Evolutionary conservation across 2,888 invertebrate genomes (phyloP).

Genomic region (Drosophila buzzatii): DNA sequence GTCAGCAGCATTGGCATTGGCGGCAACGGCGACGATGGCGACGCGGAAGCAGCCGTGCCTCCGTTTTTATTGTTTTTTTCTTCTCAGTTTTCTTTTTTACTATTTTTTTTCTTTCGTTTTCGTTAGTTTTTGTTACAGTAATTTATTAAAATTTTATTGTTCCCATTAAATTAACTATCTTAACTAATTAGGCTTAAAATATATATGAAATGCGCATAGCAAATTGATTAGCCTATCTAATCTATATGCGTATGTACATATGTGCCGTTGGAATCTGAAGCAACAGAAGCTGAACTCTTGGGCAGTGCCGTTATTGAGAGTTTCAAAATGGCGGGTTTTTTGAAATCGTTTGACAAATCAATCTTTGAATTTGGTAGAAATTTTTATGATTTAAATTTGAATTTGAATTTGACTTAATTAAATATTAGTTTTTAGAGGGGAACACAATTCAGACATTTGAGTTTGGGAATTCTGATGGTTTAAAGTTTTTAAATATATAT

Average conservation of each 20-base stretch:
- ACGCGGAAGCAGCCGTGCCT: slow-evolving; percentile 62
- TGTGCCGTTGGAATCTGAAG: neutral
- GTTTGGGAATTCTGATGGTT: too few relatives aligned
- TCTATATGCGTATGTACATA: neutral
- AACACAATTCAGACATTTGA: too few relatives aligned
- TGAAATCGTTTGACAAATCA: neutral
- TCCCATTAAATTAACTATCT: slow-evolving; percentile 6
- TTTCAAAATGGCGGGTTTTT: neutral
- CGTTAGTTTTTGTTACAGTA: slow-evolving; percentile 21
- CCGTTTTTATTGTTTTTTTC: slow-evolving; percentile 20
- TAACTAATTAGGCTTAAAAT: neutral
- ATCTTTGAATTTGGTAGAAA: neutral
- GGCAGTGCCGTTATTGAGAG: neutral
- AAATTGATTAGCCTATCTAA: slow-evolving; percentile 1
- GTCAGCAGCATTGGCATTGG: slow-evolving; percentile 27
- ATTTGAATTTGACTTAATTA: too few relatives aligned
- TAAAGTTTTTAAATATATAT: too few relatives aligned
- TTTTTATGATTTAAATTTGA: too few relatives aligned
- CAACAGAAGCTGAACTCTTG: neutral
- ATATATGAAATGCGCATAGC: neutral
- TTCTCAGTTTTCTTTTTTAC: neutral
- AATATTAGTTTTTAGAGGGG: too few relatives aligned
- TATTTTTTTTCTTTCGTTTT: neutral
- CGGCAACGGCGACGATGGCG: slow-evolving; percentile 13
- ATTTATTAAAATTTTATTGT: slow-evolving; percentile 18